A percentile compares a stretch with the other conserved stretches of the same genome.
Evolutionary conservation across 2,113 vertebrate genomes (phyloP).

Genomic region (Chaetura pelagica): DNA sequence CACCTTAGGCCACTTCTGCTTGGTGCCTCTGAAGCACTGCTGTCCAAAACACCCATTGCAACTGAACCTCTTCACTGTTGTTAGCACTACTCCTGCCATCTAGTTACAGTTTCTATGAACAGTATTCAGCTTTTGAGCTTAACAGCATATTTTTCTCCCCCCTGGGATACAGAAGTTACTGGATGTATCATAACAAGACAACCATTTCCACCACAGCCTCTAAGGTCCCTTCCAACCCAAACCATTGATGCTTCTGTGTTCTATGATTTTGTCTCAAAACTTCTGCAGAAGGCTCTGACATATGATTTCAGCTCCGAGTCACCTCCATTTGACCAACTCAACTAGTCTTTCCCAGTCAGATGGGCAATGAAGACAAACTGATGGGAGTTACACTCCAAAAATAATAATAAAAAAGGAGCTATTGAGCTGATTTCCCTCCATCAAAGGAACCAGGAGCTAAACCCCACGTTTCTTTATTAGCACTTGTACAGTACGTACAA

Average conservation of each 20-base stretch:
- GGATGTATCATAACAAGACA: background rate
- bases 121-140: fast-evolving
- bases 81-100: background rate
- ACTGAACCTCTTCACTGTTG: fast-evolving
- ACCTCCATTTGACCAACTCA: background rate
- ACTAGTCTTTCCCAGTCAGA: background rate
- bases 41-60: background rate
- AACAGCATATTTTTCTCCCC: fast-evolving
- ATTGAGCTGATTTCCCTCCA: fast-evolving
- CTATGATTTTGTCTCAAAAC: background rate
- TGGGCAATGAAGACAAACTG: fast-evolving
- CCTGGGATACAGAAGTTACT: background rate
- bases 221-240: too few species aligned
- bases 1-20: fast-evolving
- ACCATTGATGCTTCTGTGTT: too few species aligned
- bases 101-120: fast-evolving
- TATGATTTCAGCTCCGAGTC: background rate
- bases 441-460: fast-evolving
- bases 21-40: background rate
- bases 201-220: too few species aligned
- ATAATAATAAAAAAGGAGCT: background rate
- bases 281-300: background rate
- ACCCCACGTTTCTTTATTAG: fast-evolving
- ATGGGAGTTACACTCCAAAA: fast-evolving
- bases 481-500: fast-evolving